phyloP scores from a whole-genome alignment of 1,140 invertebrate genomes.

The Trinorchestia longiramus region DNA sequence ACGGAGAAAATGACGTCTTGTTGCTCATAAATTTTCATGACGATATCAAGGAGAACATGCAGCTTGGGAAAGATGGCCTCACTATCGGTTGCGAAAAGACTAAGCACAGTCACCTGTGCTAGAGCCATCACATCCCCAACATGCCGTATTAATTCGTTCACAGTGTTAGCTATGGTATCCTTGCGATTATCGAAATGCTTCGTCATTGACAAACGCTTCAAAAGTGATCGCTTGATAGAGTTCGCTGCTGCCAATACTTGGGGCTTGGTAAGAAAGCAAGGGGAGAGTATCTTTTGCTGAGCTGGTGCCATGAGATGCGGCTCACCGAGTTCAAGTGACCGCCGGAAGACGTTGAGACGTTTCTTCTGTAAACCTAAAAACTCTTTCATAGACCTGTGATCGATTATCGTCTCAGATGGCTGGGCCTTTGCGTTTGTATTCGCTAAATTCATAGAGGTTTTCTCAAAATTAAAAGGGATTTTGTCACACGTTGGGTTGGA shows the following conservation, averaged over 20 bases:
- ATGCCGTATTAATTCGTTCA: not conserved
- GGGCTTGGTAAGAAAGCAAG: not conserved
- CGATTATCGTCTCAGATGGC: not conserved
- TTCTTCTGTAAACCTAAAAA: not conserved
- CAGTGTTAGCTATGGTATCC: not conserved
- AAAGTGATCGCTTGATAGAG: not conserved
- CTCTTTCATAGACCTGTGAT: not conserved
- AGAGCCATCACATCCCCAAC: not conserved
- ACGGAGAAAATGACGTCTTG: not conserved
- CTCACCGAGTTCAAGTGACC: not conserved
- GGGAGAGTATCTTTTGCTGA: not conserved
- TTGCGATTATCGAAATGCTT: not conserved
- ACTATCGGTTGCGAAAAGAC: not conserved
- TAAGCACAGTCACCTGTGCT: not conserved
- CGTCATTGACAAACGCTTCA: not conserved
- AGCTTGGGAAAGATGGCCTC: not conserved
- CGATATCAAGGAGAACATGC: not conserved
- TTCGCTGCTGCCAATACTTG: not conserved
- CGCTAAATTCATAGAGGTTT: not conserved
- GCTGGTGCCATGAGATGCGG: not conserved
- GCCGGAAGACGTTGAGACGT: not conserved
- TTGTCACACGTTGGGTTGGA: not conserved
- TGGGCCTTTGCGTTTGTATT: not conserved
- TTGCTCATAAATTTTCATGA: not conserved
- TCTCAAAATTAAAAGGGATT: not conserved